Evolutionary conservation across 37 sponge, comb jelly and placozoan genomes (phyloP).

Genomic region (Ephydatia muelleri): DNA sequence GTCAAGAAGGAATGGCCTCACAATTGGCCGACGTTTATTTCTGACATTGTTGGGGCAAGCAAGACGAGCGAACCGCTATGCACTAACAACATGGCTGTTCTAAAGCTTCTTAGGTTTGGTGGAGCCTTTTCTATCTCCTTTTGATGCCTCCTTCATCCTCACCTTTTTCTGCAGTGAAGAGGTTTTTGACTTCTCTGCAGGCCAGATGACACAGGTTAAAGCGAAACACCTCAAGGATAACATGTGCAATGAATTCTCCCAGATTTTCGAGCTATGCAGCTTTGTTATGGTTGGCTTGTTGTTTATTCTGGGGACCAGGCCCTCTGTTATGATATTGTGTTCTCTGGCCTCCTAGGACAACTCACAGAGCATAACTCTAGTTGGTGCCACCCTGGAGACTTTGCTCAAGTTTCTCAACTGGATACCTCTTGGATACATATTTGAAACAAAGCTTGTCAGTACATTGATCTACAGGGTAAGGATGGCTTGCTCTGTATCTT

Average conservation of each 20-base stretch:
- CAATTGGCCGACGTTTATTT: conserved; percentile 95
- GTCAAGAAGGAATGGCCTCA: conserved; percentile 99
- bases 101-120: conserved; percentile 92
- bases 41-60: conserved; percentile 95
- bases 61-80: conserved; percentile 93
- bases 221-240: conserved; percentile 95
- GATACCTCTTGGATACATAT: conserved; percentile 99
- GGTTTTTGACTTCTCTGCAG: conserved; percentile 97
- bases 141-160: neutral
- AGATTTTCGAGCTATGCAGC: conserved; percentile 89
- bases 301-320: neutral
- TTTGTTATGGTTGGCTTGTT: conserved; percentile 80
- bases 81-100: conserved; percentile 94
- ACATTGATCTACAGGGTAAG: conserved; percentile 92
- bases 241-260: conserved; percentile 97
- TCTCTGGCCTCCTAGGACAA: conserved; percentile 57
- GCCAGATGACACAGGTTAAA: conserved; percentile 98
- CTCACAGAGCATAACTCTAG: conserved; percentile 78
- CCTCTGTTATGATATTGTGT: neutral
- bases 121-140: neutral
- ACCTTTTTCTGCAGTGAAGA: conserved; percentile 82
- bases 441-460: conserved; percentile 97
- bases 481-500: neutral
- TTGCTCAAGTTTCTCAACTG: conserved; percentile 92
- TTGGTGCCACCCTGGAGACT: conserved; percentile 78